A percentile compares a stretch with the other conserved stretches of the same genome.
Conservation (phyloP, 2,113 vertebrate species). For the Dromiciops gliroides region DNA sequence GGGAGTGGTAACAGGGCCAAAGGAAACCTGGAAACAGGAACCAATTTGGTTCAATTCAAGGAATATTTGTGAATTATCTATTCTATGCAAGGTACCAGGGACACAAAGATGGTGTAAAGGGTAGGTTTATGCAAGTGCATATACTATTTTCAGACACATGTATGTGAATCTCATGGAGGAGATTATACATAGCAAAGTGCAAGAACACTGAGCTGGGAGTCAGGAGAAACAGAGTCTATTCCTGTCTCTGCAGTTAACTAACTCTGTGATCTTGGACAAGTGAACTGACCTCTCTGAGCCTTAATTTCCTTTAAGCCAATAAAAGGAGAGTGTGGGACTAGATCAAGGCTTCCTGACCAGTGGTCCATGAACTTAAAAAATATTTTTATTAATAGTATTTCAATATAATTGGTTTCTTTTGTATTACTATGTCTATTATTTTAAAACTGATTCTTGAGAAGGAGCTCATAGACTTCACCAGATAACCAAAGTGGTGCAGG, state of each 20-base stretch:
- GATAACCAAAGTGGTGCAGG: neutral
- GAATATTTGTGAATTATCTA: neutral
- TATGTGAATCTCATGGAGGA: neutral
- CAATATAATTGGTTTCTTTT: neutral
- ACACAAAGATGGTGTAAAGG: neutral
- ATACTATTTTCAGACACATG: neutral
- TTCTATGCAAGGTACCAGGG: neutral
- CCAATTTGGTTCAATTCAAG: neutral
- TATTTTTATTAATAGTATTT: neutral
- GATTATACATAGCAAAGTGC: neutral
- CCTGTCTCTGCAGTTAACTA: neutral
- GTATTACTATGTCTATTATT: neutral
- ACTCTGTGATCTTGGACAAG: neutral
- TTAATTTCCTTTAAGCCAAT: neutral
- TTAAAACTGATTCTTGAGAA: neutral
- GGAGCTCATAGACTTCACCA: neutral
- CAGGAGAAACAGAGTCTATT: neutral
- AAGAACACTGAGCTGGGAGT: neutral
- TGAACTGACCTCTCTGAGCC: neutral
- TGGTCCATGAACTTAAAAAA: neutral
- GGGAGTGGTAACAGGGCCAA: neutral
- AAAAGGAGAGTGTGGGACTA: neutral
- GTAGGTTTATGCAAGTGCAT: neutral
- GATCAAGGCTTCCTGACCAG: neutral
- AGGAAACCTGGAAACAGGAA: neutral